A percentile compares a stretch with the other conserved stretches of the same genome.
Evolutionary conservation across 1,140 invertebrate species (phyloP).

Genomic region (Hyles vespertilio): DNA sequence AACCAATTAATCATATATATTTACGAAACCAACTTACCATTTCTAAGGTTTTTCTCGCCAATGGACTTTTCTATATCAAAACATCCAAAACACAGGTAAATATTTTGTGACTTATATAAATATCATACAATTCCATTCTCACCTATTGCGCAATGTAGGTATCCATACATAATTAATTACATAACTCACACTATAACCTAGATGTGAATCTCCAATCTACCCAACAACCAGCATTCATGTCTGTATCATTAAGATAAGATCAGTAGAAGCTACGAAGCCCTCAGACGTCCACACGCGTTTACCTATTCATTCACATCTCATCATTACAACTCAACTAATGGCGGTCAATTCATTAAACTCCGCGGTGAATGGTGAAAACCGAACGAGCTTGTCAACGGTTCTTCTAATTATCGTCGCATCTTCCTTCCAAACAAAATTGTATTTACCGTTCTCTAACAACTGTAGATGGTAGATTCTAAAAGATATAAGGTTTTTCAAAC

Average conservation of each 20-base stretch:
- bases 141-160: too few relatives aligned
- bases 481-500: not conserved
- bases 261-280: constrained; percentile 2
- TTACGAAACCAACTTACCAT: too few relatives aligned
- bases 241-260: not conserved
- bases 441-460: not conserved
- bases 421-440: constrained; percentile 5
- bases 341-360: constrained; percentile 11
- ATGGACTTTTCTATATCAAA: too few relatives aligned
- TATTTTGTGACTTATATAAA: too few relatives aligned
- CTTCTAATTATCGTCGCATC: constrained; percentile 13
- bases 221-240: too few relatives aligned
- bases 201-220: too few relatives aligned
- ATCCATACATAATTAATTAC: too few relatives aligned
- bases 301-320: constrained; percentile 11
- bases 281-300: constrained; percentile 2
- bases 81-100: too few relatives aligned
- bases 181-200: too few relatives aligned
- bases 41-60: too few relatives aligned
- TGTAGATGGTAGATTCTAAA: not conserved
- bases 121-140: too few relatives aligned
- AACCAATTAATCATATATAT: too few relatives aligned
- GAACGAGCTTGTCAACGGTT: constrained; percentile 10
- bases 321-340: constrained; percentile 9
- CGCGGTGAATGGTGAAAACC: constrained; percentile 12